These are phyloP conservation scores for Catharus fuscescens DNA, from an alignment of 2,113 vertebrate genomes.

Conservation along the genomic window DNA sequence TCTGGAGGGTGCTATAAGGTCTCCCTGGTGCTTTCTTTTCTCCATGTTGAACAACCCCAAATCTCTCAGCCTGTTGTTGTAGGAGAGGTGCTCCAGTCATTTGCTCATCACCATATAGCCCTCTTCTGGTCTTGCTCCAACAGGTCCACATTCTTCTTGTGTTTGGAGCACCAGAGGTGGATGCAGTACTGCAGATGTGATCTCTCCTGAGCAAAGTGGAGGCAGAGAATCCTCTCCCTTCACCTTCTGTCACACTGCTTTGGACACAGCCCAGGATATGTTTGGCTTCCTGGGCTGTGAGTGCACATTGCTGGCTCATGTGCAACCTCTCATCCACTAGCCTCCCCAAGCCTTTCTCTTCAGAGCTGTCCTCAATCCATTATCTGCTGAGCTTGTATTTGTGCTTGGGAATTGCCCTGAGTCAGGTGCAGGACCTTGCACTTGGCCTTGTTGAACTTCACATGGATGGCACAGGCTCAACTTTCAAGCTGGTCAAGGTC, in stretches of 20 bases:
- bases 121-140: background rate
- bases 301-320: background rate
- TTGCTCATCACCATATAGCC: background rate
- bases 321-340: background rate
- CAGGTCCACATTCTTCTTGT: background rate
- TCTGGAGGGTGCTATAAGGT: background rate
- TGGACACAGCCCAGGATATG: background rate
- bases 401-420: background rate
- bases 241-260: background rate
- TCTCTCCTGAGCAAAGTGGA: fast-evolving
- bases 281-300: background rate
- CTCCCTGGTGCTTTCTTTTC: background rate
- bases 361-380: background rate
- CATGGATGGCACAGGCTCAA: background rate
- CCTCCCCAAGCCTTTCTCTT: background rate
- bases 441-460: background rate
- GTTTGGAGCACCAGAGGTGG: background rate
- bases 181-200: background rate
- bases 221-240: fast-evolving
- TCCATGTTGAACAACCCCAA: background rate
- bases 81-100: background rate
- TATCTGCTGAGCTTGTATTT: background rate
- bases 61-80: background rate
- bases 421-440: background rate
- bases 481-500: background rate